Percentiles rank a stretch among this genome's conserved stretches.
Evolutionary conservation across 2,113 vertebrate genomes (phyloP).

Genomic region (Sapayoa aenigma): DNA sequence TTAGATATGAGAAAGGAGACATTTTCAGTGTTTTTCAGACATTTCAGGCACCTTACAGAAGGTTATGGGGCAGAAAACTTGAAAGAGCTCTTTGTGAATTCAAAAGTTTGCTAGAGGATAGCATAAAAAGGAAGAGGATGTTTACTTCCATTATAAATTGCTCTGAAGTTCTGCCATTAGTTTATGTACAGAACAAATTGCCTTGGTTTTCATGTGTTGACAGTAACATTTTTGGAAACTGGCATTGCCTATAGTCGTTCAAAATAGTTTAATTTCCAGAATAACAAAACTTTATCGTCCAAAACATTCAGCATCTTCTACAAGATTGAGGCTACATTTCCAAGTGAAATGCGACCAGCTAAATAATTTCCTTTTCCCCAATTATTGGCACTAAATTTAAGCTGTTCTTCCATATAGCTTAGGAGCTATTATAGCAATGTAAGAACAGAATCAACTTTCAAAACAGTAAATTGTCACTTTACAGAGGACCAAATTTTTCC

Average conservation of each 20-base stretch:
- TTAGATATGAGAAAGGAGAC: not conserved
- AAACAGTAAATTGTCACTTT: not conserved
- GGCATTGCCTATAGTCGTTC: not conserved
- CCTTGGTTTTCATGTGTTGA: not conserved
- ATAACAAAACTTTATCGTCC: not conserved
- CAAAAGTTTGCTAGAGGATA: not conserved
- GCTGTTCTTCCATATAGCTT: not conserved
- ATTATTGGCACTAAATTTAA: not conserved
- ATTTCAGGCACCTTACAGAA: not conserved
- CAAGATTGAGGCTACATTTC: not conserved
- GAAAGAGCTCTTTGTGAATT: not conserved
- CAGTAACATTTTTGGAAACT: not conserved
- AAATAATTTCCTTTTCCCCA: not conserved
- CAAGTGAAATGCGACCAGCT: not conserved
- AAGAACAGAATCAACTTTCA: not conserved
- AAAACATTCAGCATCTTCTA: not conserved
- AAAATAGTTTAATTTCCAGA: not conserved
- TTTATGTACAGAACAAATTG: conserved; percentile 18
- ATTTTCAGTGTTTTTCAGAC: not conserved
- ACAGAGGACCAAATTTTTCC: not conserved
- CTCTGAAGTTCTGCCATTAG: not conserved
- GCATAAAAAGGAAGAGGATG: not conserved
- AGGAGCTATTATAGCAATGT: not conserved
- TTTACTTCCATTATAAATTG: not conserved
- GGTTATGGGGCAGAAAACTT: not conserved